Percentiles rank a stretch among this genome's conserved stretches.
Evolutionary conservation across 2,113 vertebrate species (phyloP).

Genomic region (Boleophthalmus pectinirostris): DNA sequence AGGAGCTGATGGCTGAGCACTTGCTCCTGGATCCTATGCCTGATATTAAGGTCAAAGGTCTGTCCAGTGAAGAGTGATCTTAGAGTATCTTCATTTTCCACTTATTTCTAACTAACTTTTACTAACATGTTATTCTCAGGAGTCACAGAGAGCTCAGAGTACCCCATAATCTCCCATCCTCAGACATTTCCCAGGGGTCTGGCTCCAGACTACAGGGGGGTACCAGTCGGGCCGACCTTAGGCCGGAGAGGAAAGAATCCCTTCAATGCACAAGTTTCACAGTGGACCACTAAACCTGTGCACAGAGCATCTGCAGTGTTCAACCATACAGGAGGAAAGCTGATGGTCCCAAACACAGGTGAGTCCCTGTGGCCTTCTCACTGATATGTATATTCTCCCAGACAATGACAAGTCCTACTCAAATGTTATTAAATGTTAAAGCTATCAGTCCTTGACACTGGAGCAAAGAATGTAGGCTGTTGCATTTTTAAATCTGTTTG

Average conservation of each 20-base stretch:
- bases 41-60: constrained; percentile 93
- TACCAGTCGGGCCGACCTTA: constrained; percentile 63
- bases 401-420: constrained; percentile 2
- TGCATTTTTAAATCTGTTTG: constrained; percentile 22
- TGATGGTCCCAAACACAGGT: constrained; percentile 93
- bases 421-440: constrained; percentile 7
- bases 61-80: constrained; percentile 70
- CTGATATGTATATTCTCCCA: neutral
- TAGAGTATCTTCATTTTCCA: neutral
- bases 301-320: constrained; percentile 84
- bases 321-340: constrained; percentile 85
- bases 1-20: constrained; percentile 82
- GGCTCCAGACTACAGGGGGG: constrained; percentile 74
- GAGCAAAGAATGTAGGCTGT: neutral
- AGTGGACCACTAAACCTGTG: constrained; percentile 71
- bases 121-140: constrained; percentile 63
- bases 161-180: constrained; percentile 80
- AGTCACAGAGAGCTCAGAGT: constrained; percentile 83
- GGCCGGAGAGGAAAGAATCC: constrained; percentile 79
- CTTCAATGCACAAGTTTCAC: constrained; percentile 78
- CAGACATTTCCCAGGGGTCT: constrained; percentile 88
- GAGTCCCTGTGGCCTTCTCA: constrained; percentile 36
- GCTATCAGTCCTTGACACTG: neutral
- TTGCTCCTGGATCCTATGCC: constrained; percentile 87
- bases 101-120: neutral